Percentiles rank a stretch among this genome's conserved stretches.
phyloP scores from a whole-genome alignment of 2,113 vertebrate genomes.

The Archilochus colubris region DNA sequence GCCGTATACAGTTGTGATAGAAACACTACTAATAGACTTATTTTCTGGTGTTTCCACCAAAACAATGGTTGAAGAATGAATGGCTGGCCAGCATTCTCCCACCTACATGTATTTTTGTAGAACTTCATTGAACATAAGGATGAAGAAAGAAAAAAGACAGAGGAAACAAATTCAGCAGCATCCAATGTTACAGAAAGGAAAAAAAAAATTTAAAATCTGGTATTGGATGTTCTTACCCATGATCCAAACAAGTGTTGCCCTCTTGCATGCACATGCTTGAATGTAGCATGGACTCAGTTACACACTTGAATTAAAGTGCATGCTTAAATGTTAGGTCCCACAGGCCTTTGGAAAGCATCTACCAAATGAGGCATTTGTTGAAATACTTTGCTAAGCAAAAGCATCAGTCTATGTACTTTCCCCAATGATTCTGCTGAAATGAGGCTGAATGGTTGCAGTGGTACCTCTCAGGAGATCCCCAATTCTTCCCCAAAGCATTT shows the following conservation, averaged over 20 bases:
- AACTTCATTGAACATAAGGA: neutral
- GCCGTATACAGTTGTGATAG: neutral
- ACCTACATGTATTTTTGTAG: neutral
- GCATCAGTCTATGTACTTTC: neutral
- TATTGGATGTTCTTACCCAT: neutral
- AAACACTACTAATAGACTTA: neutral
- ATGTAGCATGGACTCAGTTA: neutral
- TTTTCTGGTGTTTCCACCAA: neutral
- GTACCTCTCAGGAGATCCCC: conserved; percentile 3
- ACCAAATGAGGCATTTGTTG: conserved; percentile 12
- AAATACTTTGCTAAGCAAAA: conserved; percentile 47
- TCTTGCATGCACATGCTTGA: neutral
- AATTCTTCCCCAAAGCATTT: neutral
- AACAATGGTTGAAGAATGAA: neutral
- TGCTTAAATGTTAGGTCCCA: neutral
- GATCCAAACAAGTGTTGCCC: neutral
- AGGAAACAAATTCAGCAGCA: neutral
- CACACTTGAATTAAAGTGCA: neutral
- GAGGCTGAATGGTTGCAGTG: neutral
- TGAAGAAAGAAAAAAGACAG: neutral
- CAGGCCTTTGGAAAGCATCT: neutral
- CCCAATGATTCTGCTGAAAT: conserved; percentile 19
- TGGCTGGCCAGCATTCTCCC: neutral
- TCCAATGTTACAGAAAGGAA: neutral
- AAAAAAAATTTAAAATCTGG: neutral